Evolutionary conservation across 1,140 invertebrate species (phyloP).

Genomic region (Wiebesia pumilae): DNA sequence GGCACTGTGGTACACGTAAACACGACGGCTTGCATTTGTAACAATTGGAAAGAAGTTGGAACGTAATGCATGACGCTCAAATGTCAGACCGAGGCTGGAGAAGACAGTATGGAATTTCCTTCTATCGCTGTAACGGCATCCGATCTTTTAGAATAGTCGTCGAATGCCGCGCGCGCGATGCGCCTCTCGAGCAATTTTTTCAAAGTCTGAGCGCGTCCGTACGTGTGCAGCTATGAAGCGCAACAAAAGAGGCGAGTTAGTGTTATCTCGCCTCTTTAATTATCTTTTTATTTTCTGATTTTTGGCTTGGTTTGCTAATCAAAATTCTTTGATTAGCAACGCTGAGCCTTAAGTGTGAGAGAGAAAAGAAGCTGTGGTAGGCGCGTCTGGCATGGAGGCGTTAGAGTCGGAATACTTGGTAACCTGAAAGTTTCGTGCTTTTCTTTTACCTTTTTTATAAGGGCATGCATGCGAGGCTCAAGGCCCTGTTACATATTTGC

Average conservation of each 20-base stretch:
- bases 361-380: background rate
- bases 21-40: background rate
- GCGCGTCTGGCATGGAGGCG: constrained; percentile 8
- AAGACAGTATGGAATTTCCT: background rate
- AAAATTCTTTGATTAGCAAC: background rate
- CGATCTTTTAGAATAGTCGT: background rate
- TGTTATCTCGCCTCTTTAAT: background rate
- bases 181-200: background rate
- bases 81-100: too few species aligned
- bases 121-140: background rate
- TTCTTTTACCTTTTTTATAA: background rate
- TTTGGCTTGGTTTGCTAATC: background rate
- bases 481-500: background rate
- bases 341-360: background rate
- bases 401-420: background rate
- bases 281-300: background rate
- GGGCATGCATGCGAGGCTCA: background rate
- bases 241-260: background rate
- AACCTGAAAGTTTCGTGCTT: constrained; percentile 21
- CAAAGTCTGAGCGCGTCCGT: background rate
- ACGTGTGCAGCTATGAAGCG: background rate
- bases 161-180: constrained; percentile 8
- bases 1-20: background rate
- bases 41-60: too few species aligned
- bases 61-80: too few species aligned